phyloP scores from a whole-genome alignment of 2,113 vertebrate species.

The Crypturellus undulatus region DNA sequence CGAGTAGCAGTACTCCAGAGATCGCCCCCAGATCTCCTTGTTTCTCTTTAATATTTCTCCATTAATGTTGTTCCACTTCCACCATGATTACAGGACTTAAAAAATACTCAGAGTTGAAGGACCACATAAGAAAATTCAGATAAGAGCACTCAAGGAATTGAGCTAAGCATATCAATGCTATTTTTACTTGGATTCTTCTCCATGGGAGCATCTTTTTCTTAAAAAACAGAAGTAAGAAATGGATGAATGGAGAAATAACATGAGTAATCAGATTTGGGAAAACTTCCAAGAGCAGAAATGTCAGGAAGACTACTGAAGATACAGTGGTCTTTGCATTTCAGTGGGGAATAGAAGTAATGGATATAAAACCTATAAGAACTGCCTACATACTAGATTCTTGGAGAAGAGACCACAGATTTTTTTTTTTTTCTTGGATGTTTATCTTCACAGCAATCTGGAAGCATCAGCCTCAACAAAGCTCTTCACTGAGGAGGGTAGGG shows the following conservation, averaged over 20 bases:
- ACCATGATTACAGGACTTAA: not conserved
- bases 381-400: not conserved
- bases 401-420: not conserved
- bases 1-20: fast-evolving
- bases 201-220: not conserved
- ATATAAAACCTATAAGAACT: not conserved
- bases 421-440: not conserved
- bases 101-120: not conserved
- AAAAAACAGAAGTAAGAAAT: not conserved
- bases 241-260: not conserved
- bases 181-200: not conserved
- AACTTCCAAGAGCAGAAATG: constrained; percentile 6
- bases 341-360: not conserved
- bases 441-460: not conserved
- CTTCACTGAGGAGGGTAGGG: not conserved
- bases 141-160: not conserved
- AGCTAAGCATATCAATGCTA: not conserved
- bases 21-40: not conserved
- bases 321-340: not conserved
- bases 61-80: not conserved
- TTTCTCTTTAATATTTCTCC: not conserved
- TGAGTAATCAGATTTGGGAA: constrained; percentile 42
- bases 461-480: fast-evolving
- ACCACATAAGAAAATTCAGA: not conserved
- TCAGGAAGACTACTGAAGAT: constrained; percentile 15